Evolutionary conservation across 2,888 invertebrate species (phyloP), one percentile per base, ranked within the genome.

Genomic region (Melinaea marsaeus): DNA sequence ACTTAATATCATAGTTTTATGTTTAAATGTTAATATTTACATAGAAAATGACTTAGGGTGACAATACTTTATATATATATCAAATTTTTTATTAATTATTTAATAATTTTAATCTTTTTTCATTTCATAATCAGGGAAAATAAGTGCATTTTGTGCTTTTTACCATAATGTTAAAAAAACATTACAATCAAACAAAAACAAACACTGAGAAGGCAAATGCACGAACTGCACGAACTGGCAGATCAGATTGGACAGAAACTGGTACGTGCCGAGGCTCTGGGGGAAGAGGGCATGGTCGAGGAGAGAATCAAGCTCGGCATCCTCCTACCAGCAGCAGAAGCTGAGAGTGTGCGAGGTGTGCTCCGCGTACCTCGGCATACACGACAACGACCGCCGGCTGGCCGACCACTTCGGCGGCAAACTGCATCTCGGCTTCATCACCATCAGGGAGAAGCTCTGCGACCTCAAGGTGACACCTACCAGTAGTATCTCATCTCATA

Each of bases 361-460:
- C 88, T 98, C 98, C 2, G 99, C 99, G 0, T 99, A 99, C 82
- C 92, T 99, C 71, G 99, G 99, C 66, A 99, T 99, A 74, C 98
- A 99, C 83, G 99, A 99, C 86, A 99, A 99, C 83, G 99, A 99
- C 82, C 93, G 99, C 60, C 95, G 99, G 55, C 92, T 99, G 65
- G 99, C 99, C 34, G 99, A 99, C 89, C 99, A 99, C 87, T 99
- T 99, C 85, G 99, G 99, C 56, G 99, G 99, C 48, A 99, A 99
- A 90, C 92, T 99, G 68, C 99, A 99, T 92, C 92, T 99, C 70
- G 99, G 99, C 13, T 99, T 99, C 86, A 99, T 99, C 76, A 97
- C 97, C 74, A 99, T 99, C 73, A 93, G 99, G 37, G 98, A 99
- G 75, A 98, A 98, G 83, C 92, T 99, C 55, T 92, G 95, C 0